These are phyloP conservation scores for Morelia viridis DNA, from an alignment of 2,797 vertebrate species.

Conservation along the genomic window DNA sequence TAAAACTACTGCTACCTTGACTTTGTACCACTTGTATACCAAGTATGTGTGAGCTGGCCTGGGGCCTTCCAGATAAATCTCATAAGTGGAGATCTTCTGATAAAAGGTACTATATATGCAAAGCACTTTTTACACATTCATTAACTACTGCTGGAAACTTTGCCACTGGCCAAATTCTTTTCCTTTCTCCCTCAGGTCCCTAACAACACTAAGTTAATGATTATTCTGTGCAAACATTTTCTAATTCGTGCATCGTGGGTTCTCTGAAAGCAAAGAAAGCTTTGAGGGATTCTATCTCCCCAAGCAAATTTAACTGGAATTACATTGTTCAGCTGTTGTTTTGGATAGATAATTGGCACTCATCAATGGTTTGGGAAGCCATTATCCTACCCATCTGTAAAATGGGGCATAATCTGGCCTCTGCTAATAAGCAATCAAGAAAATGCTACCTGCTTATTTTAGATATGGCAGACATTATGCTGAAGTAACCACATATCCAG, in stretches of 20 bases:
- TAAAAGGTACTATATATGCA: conserved; percentile 74
- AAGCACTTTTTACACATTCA: conserved; percentile 73
- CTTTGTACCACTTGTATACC: conserved; percentile 58
- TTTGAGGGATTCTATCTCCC: background rate
- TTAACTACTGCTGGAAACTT: conserved; percentile 71
- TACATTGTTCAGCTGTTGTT: background rate
- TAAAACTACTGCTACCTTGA: conserved; percentile 38
- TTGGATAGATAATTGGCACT: background rate
- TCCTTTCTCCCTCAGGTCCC: conserved; percentile 53
- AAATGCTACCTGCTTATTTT: background rate
- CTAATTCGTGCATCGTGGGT: conserved; percentile 63
- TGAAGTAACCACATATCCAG: background rate
- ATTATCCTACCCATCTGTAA: background rate
- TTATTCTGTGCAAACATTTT: conserved; percentile 56
- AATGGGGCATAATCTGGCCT: background rate
- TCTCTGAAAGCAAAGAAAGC: conserved; percentile 40
- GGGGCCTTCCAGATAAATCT: conserved; percentile 69
- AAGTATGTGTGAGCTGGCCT: conserved; percentile 62
- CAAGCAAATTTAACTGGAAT: conserved; percentile 13
- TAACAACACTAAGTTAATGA: conserved; percentile 65
- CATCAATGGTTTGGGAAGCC: background rate
- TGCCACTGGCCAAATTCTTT: conserved; percentile 55
- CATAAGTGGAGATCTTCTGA: conserved; percentile 70
- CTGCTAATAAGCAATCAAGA: background rate
- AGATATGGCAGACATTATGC: background rate